Evolutionary conservation across 2,888 invertebrate species (phyloP).

Genomic region (Epistrophella euchroma): DNA sequence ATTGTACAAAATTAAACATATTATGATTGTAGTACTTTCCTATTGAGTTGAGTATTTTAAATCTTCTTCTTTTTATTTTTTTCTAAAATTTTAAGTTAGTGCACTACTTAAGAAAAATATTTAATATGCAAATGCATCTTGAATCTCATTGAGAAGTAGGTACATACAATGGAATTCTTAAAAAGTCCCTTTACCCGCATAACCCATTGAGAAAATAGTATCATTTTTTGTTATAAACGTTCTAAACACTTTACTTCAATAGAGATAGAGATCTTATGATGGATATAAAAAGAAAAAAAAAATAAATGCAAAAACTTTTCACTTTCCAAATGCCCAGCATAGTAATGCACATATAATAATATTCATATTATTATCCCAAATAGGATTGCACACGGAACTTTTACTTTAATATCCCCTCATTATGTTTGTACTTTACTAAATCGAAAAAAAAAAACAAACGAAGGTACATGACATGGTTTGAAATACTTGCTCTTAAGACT

Average conservation of each 20-base stretch:
- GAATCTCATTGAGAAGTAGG: slow-evolving; percentile 7
- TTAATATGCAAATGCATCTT: slow-evolving; percentile 41
- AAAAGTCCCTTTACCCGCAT: slow-evolving; percentile 8
- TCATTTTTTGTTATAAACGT: slow-evolving; percentile 22
- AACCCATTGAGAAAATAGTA: slow-evolving; percentile 38
- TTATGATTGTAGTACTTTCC: not conserved
- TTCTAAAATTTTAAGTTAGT: slow-evolving; percentile 5
- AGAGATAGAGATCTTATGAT: slow-evolving; percentile 3
- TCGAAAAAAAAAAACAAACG: not conserved
- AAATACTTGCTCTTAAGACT: not conserved
- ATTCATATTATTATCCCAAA: slow-evolving; percentile 31
- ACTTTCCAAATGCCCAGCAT: slow-evolving; percentile 32
- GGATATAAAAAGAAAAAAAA: not conserved
- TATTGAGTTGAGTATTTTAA: not conserved
- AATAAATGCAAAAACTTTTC: slow-evolving; percentile 20
- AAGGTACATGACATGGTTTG: not conserved
- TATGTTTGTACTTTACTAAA: slow-evolving; percentile 17
- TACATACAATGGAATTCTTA: not conserved
- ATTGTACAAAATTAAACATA: not conserved
- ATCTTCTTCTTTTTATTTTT: not conserved
- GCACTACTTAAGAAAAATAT: slow-evolving; percentile 34
- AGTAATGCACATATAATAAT: slow-evolving; percentile 17
- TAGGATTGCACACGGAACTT: slow-evolving; percentile 34
- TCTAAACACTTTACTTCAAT: slow-evolving; percentile 42
- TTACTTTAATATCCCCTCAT: slow-evolving; percentile 38